These are phyloP conservation scores for Poecilia wingei DNA, from an alignment of 2,797 vertebrate genomes.

Conservation along the genomic window DNA sequence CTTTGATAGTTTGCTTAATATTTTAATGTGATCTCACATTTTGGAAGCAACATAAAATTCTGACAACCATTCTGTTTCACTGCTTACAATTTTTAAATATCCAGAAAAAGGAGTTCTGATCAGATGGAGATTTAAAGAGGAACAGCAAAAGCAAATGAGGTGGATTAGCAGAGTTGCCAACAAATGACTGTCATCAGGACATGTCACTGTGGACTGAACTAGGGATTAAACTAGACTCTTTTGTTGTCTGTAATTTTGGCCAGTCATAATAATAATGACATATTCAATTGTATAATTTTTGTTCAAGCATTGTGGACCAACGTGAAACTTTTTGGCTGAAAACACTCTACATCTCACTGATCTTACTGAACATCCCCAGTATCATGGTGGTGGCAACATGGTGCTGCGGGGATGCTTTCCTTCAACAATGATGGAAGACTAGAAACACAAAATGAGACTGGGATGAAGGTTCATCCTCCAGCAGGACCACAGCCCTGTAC, in stretches of 20 bases:
- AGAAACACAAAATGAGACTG: no score
- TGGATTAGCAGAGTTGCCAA: neutral
- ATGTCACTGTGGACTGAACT: neutral
- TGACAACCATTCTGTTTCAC: neutral
- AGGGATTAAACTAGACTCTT: neutral
- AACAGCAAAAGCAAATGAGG: neutral
- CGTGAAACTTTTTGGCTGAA: neutral
- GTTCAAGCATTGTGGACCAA: no score
- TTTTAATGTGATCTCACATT: neutral
- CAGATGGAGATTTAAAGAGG: neutral
- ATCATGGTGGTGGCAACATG: neutral
- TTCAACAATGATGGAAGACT: no score
- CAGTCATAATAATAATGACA: neutral
- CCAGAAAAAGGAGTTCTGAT: neutral
- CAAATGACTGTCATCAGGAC: neutral
- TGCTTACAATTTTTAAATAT: neutral
- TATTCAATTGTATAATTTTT: neutral
- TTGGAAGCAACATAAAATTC: neutral
- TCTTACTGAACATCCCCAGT: neutral
- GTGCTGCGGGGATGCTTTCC: neutral
- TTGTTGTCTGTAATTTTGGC: neutral
- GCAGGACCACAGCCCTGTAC: neutral
- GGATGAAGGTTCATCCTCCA: no score
- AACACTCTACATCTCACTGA: neutral
- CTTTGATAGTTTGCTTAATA: neutral